These are phyloP conservation scores for Papilio helenus DNA, from an alignment of 1,140 invertebrate genomes.

Conservation along the genomic window DNA sequence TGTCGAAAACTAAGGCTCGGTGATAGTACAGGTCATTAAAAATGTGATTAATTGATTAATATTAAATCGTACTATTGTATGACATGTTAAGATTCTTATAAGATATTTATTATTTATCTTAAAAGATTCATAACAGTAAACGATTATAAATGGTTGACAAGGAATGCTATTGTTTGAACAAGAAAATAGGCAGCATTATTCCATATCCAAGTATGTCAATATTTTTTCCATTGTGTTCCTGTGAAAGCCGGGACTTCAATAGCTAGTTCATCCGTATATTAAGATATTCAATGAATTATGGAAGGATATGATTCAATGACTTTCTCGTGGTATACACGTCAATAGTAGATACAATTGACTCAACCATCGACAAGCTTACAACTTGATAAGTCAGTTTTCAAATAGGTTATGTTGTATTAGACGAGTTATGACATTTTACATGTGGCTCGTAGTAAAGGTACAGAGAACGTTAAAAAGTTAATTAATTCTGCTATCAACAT, in stretches of 20 bases:
- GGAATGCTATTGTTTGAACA: background rate
- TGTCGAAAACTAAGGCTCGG: constrained; percentile 25
- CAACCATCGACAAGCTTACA: background rate
- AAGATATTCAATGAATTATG: constrained; percentile 16
- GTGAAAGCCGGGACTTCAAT: background rate
- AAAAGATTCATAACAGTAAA: background rate
- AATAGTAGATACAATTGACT: background rate
- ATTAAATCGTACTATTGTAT: background rate
- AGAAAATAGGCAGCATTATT: background rate
- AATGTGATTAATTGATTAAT: background rate
- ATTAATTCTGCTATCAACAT: background rate
- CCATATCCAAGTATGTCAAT: constrained; percentile 4
- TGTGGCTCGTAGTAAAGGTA: background rate
- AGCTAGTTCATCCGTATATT: background rate
- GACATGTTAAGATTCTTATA: background rate
- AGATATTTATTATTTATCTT: background rate
- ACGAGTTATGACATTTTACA: background rate
- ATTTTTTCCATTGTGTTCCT: constrained; percentile 13
- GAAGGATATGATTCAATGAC: background rate
- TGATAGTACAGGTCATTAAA: background rate
- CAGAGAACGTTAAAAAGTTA: background rate
- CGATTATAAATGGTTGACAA: background rate
- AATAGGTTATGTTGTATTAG: background rate
- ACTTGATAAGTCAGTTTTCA: background rate
- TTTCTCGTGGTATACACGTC: background rate